Evolutionary conservation across 2,113 vertebrate genomes (phyloP), one percentile per base, ranked within the genome.

Genomic region (Otis tarda): DNA sequence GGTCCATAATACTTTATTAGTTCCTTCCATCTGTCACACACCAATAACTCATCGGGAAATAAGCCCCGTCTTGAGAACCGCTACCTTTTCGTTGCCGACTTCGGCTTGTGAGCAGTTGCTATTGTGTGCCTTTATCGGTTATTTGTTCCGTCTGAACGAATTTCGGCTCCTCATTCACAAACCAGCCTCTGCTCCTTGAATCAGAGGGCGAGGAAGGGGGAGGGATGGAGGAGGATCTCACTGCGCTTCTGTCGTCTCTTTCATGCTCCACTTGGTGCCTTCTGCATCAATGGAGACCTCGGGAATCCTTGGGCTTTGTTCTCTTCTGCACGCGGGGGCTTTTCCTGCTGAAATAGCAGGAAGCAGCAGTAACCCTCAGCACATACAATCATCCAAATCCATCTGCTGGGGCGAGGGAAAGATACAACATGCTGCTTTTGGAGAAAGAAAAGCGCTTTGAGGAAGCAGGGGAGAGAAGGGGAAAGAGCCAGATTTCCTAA

Each of bases 81-180:
- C 93, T 89, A 92, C 87, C 93, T 94, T 81, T 79, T 84, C 83
- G 30, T 90, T 23, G 90, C 77, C 12, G 50, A 50, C 83, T 79
- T 37, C 3, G 9, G 84, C 87, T 90, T 16, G 67, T 6, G 28
- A 95, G 91, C 89, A 77, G 89, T 75, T 8, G 23, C 89, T 88
- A 59, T 82, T 95, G 89, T 94, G 78, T 1, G 57, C 28, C 79
- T 88, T 86, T 74, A 84, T 87, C 63, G 37, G 75, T 80, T 93
- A 84, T 95, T 95, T 94, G 76, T 81, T 96, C 87, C 35, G 3
- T 82, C 78, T 96, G 94, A 97, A 88, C 52, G 78, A 16, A 81
- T 60, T 71, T 45, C 41, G 3, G 89, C 94, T 85, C 83, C 85
- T 90, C 97, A 97, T 97, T 97, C 97, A 97, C 92, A 96, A 97